Evolutionary conservation across 1,140 invertebrate species (phyloP).

Genomic region (Tribolium madens): DNA sequence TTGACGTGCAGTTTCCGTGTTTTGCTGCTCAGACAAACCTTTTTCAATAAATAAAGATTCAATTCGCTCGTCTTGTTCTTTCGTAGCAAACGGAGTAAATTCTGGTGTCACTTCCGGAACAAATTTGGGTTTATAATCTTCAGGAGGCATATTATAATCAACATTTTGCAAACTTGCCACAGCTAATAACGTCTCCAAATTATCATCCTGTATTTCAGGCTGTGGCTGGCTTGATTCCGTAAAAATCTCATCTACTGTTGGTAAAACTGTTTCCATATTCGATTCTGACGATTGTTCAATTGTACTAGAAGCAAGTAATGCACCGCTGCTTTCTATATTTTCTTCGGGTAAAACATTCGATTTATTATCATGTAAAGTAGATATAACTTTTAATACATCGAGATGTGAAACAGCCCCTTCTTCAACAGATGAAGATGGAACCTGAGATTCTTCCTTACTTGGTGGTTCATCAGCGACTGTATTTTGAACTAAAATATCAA

Average conservation of each 20-base stretch:
- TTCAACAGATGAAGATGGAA: constrained; percentile 8
- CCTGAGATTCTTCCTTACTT: background rate
- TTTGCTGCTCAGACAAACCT: background rate
- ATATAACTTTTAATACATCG: constrained; percentile 3
- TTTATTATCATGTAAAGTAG: background rate
- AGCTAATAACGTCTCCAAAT: constrained; percentile 55
- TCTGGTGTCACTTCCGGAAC: constrained; percentile 48
- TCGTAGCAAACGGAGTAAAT: background rate
- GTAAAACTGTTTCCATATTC: background rate
- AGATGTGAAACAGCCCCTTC: constrained; percentile 19
- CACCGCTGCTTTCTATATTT: background rate
- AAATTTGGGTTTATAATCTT: too few relatives aligned
- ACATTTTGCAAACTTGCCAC: constrained; percentile 51
- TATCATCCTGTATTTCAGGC: constrained; percentile 29
- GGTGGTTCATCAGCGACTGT: background rate
- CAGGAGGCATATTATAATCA: constrained; percentile 32
- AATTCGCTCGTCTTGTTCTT: constrained; percentile 4
- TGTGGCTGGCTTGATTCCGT: background rate
- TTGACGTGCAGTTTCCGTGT: background rate
- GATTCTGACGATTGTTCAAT: background rate
- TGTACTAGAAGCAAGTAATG: background rate
- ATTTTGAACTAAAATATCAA: background rate
- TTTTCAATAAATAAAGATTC: constrained; percentile 21
- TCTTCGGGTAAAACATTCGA: background rate
- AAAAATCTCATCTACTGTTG: constrained; percentile 14